A percentile compares a stretch with the other conserved stretches of the same genome.
These are phyloP conservation scores for Epirrita christyi DNA, from an alignment of 2,888 invertebrate species.

Conservation along the genomic window DNA sequence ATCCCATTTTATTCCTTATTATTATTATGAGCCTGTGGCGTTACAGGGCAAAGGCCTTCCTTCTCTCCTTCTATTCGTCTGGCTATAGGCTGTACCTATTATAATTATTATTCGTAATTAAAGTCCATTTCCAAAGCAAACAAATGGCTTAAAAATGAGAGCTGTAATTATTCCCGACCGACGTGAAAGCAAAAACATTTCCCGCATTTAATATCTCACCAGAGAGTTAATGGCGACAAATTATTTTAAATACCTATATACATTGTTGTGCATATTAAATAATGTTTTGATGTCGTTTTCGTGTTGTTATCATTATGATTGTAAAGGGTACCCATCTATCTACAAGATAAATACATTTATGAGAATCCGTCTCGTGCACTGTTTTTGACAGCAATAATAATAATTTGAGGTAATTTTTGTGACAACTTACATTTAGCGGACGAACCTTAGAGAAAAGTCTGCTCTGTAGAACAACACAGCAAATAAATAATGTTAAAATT, in stretches of 20 bases:
- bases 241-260: conserved; percentile 17
- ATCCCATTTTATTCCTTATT: no score
- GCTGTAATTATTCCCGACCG: no score
- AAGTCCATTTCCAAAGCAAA: no score
- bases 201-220: conserved; percentile 12
- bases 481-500: background rate
- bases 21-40: no score
- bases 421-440: conserved; percentile 2
- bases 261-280: conserved; percentile 12
- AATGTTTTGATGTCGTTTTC: conserved; percentile 20
- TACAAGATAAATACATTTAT: conserved; percentile 15
- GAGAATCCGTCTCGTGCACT: background rate
- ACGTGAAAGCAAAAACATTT: no score
- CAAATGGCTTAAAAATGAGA: no score
- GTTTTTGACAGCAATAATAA: no score
- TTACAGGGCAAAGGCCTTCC: no score
- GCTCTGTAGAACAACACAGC: background rate
- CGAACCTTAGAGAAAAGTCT: background rate
- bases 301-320: background rate
- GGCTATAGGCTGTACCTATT: no score
- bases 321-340: background rate
- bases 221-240: conserved; percentile 6
- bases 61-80: no score
- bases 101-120: no score
- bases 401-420: background rate